phyloP scores from a whole-genome alignment of 2,113 vertebrate species.

The Cairina moschata region DNA sequence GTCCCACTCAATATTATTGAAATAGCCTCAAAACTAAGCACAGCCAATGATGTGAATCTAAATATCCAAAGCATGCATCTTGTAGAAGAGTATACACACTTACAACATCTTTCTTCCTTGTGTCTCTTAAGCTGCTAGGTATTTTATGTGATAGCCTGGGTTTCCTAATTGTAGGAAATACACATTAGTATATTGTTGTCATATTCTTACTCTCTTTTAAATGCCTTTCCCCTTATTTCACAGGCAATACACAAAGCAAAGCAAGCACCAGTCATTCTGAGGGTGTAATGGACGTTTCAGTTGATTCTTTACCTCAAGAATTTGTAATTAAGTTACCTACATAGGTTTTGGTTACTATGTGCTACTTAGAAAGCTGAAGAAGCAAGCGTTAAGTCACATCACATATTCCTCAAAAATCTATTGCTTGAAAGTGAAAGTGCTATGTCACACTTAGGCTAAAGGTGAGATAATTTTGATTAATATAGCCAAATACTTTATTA shows the following conservation, averaged over 20 bases:
- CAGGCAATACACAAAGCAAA: neutral
- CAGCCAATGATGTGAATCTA: neutral
- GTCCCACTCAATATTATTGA: neutral
- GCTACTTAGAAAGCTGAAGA: neutral
- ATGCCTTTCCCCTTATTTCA: neutral
- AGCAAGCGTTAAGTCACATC: neutral
- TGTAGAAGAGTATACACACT: neutral
- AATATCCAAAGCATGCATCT: neutral
- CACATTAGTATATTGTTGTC: neutral
- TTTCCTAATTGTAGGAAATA: neutral
- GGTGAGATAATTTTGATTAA: neutral
- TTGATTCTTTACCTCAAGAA: neutral
- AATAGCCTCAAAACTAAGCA: neutral
- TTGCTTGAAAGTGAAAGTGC: neutral
- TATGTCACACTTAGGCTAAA: neutral
- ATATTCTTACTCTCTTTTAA: neutral
- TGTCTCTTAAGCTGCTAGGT: neutral
- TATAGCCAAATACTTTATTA: neutral
- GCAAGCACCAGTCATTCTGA: neutral
- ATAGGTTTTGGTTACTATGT: neutral
- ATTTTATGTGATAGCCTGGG: neutral
- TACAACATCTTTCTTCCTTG: neutral
- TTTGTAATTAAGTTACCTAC: neutral
- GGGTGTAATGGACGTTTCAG: neutral
- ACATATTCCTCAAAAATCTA: neutral